These are phyloP conservation scores for Coenonympha glycerion DNA, from an alignment of 2,888 invertebrate species.

Conservation along the genomic window DNA sequence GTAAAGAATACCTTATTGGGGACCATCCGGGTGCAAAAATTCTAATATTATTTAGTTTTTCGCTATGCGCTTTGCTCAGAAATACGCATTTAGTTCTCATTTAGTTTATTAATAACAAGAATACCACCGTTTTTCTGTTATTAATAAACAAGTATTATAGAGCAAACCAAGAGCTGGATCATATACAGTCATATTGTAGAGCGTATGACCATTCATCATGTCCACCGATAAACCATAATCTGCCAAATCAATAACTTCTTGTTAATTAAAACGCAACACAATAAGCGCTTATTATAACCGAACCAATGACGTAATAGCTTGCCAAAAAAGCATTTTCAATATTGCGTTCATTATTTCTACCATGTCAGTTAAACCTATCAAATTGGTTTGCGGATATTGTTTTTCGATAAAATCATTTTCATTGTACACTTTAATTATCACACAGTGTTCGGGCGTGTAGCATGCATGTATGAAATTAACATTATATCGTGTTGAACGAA, in stretches of 20 bases:
- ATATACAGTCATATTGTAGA: too few relatives aligned
- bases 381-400: conserved; percentile 32
- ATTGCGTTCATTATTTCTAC: conserved; percentile 21
- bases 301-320: not conserved
- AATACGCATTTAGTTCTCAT: too few relatives aligned
- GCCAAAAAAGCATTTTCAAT: conserved; percentile 24
- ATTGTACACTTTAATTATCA: conserved; percentile 45
- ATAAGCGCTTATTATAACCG: conserved; percentile 1
- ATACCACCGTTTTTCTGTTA: too few relatives aligned
- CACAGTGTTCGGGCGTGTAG: conserved; percentile 29
- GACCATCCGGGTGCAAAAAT: too few relatives aligned
- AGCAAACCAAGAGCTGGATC: too few relatives aligned
- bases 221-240: not conserved
- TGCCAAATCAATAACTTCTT: not conserved
- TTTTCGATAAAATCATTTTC: conserved; percentile 40
- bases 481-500: conserved; percentile 15
- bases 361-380: conserved; percentile 24
- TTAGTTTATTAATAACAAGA: too few relatives aligned
- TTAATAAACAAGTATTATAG: too few relatives aligned
- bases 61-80: too few relatives aligned
- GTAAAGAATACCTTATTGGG: too few relatives aligned
- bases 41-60: too few relatives aligned
- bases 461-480: conserved; percentile 27
- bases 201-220: too few relatives aligned
- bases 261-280: conserved; percentile 9